These are phyloP conservation scores for Prietella phreatophila DNA, from an alignment of 2,113 vertebrate genomes.

Conservation along the genomic window DNA sequence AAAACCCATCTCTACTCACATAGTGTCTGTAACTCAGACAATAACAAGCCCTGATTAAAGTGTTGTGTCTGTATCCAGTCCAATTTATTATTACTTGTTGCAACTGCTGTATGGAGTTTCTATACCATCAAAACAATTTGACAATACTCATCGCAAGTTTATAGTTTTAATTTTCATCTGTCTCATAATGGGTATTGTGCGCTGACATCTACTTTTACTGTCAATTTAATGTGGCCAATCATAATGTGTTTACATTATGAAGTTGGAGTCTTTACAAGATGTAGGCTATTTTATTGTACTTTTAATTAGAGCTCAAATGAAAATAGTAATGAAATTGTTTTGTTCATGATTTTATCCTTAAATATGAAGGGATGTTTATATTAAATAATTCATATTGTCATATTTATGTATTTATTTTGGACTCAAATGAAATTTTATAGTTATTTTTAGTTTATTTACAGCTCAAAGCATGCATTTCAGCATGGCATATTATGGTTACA, in stretches of 20 bases:
- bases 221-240: not conserved
- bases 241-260: not conserved
- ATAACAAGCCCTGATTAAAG: slow-evolving; percentile 30
- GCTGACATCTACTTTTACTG: not conserved
- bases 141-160: not conserved
- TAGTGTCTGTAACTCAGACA: slow-evolving; percentile 11
- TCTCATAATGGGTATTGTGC: not conserved
- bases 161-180: not conserved
- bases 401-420: not conserved
- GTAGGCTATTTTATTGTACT: not conserved
- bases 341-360: not conserved
- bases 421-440: not conserved
- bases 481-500: not conserved
- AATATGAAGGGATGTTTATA: not conserved
- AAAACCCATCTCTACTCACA: not conserved
- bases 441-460: not conserved
- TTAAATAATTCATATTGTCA: not conserved
- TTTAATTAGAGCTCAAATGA: not conserved
- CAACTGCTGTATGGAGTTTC: not conserved
- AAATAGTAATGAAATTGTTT: not conserved
- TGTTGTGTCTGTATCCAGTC: not conserved
- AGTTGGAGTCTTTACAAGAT: not conserved
- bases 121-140: not conserved
- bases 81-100: not conserved
- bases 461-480: not conserved